Conservation (phyloP, 2,113 vertebrate species). For the Triplophysa rosa region DNA sequence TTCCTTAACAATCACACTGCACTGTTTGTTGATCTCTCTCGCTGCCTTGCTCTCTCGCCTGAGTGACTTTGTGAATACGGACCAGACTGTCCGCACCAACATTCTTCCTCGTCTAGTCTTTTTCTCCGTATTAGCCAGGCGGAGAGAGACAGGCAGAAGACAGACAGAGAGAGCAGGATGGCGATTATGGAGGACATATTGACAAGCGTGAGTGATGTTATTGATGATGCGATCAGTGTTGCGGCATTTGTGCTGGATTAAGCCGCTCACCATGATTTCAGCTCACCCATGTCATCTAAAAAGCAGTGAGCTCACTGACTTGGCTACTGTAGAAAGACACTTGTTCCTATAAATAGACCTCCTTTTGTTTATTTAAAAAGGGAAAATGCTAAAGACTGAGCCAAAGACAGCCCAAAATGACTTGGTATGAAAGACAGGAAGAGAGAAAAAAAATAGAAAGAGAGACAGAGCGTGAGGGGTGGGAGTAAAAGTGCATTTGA, state of each 20-base stretch:
- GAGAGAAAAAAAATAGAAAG: not conserved
- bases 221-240: conserved; percentile 1
- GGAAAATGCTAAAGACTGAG: conserved; percentile 24
- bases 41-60: conserved; percentile 17
- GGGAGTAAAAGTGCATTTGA: conserved; percentile 44
- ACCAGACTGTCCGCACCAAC: conserved; percentile 12
- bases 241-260: not conserved
- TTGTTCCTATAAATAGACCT: conserved; percentile 47
- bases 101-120: conserved; percentile 22
- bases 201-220: conserved; percentile 19
- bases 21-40: conserved; percentile 18
- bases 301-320: conserved; percentile 12
- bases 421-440: conserved; percentile 36
- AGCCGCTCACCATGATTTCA: not conserved
- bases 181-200: conserved; percentile 32
- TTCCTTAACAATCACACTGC: not conserved
- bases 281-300: conserved; percentile 7
- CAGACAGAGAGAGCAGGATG: not conserved
- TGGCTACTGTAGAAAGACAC: conserved; percentile 35
- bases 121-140: not conserved
- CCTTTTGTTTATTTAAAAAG: conserved; percentile 38
- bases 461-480: not conserved
- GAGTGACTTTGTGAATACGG: conserved; percentile 27
- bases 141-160: conserved; percentile 2
- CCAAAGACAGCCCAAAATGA: conserved; percentile 12